A percentile compares a stretch with the other conserved stretches of the same genome.
phyloP scores from a whole-genome alignment of 2,113 vertebrate species.

The Sisor rabdophorus region DNA sequence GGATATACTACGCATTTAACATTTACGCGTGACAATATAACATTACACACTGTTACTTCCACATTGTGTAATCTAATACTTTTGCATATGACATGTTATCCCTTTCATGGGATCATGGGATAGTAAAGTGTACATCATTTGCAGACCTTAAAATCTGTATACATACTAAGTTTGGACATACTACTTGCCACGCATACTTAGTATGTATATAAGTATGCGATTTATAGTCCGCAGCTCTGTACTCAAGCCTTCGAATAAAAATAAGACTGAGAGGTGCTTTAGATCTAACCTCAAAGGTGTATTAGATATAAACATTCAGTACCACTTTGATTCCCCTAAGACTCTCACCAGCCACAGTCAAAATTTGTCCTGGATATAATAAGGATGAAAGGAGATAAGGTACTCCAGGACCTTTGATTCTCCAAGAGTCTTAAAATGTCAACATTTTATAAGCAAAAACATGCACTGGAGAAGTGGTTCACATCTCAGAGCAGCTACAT shows the following conservation, averaged over 20 bases:
- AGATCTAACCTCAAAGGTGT: not conserved
- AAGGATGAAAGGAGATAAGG: not conserved
- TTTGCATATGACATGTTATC: no score
- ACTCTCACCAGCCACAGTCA: not conserved
- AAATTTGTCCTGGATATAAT: constrained; percentile 9
- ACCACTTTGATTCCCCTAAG: not conserved
- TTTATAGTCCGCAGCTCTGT: not conserved
- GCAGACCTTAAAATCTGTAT: no score
- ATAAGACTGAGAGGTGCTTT: constrained; percentile 1
- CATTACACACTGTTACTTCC: no score
- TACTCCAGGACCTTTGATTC: not conserved
- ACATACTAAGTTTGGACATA: no score
- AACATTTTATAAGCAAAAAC: not conserved
- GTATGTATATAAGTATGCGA: no score
- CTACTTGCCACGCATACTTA: no score
- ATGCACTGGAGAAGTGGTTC: not conserved
- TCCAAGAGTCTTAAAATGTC: not conserved
- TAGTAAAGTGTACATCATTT: no score
- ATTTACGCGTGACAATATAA: no score
- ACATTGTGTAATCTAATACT: no score
- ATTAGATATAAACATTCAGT: not conserved
- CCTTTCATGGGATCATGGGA: no score
- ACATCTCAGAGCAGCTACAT: not conserved
- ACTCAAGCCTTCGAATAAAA: not conserved
- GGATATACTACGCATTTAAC: no score